phyloP scores from a whole-genome alignment of 2,797 vertebrate genomes.

The Aplochiton taeniatus region DNA sequence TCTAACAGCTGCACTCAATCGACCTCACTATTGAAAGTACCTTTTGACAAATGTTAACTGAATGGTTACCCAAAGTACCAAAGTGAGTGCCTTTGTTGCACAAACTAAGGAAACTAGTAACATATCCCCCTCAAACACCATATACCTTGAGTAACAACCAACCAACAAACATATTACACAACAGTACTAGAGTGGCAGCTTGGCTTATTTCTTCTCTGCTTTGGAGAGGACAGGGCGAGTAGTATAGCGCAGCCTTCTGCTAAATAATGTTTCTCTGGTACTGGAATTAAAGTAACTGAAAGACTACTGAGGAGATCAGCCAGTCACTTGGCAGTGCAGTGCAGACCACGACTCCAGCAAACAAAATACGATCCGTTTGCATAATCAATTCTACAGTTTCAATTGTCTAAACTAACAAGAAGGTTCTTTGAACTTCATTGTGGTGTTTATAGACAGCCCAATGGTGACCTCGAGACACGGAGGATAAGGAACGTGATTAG shows the following conservation, averaged over 20 bases:
- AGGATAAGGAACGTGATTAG: background rate
- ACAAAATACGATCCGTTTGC: no score
- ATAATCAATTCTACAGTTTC: no score
- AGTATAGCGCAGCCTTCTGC: conserved; percentile 74
- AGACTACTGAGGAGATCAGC: conserved; percentile 63
- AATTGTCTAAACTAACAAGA: no score
- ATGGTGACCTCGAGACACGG: background rate
- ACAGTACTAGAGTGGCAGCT: background rate
- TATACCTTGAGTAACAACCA: no score
- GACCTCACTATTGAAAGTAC: no score
- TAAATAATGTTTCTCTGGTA: conserved; percentile 73
- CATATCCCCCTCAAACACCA: no score
- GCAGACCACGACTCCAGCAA: no score
- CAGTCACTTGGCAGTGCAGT: conserved; percentile 75
- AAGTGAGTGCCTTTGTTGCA: no score
- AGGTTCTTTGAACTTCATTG: no score
- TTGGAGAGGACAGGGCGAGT: conserved; percentile 76
- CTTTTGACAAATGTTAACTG: no score
- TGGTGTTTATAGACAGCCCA: background rate
- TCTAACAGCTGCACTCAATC: background rate
- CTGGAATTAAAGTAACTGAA: conserved; percentile 70
- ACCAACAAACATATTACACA: background rate
- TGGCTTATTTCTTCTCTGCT: conserved; percentile 63
- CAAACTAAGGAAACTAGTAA: no score
- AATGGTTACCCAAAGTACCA: no score